A percentile compares a stretch with the other conserved stretches of the same genome.
Evolutionary conservation across 2,797 vertebrate genomes (phyloP).

Genomic region (Pangasius macronema): DNA sequence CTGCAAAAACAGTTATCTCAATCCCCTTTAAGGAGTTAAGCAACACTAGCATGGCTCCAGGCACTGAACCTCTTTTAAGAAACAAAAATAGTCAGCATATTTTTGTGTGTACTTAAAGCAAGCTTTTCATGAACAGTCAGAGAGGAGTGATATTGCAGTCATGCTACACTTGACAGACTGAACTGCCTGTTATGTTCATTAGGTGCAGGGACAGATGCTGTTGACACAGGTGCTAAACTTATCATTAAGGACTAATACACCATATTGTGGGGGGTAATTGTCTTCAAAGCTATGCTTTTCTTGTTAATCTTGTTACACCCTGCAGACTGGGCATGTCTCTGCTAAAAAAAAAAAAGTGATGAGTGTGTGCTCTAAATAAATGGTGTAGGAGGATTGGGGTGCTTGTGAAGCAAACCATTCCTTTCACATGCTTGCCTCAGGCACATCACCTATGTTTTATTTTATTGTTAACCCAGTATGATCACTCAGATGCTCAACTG

Average conservation of each 20-base stretch:
- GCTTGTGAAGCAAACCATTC: constrained; percentile 46
- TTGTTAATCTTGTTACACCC: constrained; percentile 57
- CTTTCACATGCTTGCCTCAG: constrained; percentile 35
- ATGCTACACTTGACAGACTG: constrained; percentile 56
- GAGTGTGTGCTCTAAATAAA: constrained; percentile 36
- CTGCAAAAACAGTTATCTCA: constrained; percentile 1
- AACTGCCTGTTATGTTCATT: constrained; percentile 56
- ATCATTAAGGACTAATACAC: constrained; percentile 62
- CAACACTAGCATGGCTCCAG: not conserved
- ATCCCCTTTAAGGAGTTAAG: not conserved
- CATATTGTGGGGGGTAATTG: constrained; percentile 65
- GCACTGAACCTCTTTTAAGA: constrained; percentile 12
- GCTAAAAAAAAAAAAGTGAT: constrained; percentile 11
- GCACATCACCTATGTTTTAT: constrained; percentile 48
- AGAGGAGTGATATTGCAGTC: constrained; percentile 61
- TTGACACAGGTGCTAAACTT: constrained; percentile 73
- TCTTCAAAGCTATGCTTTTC: constrained; percentile 43
- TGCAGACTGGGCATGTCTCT: constrained; percentile 47
- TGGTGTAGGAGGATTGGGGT: not conserved
- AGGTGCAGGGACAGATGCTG: constrained; percentile 56
- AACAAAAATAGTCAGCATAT: constrained; percentile 28
- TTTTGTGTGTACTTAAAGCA: constrained; percentile 34
- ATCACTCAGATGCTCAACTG: constrained; percentile 48
- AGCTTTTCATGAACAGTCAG: constrained; percentile 19
- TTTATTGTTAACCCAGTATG: constrained; percentile 47